Percentiles rank a stretch among this genome's conserved stretches.
These are phyloP conservation scores for Poecile montanus DNA, from an alignment of 2,797 vertebrate genomes.

Conservation along the genomic window DNA sequence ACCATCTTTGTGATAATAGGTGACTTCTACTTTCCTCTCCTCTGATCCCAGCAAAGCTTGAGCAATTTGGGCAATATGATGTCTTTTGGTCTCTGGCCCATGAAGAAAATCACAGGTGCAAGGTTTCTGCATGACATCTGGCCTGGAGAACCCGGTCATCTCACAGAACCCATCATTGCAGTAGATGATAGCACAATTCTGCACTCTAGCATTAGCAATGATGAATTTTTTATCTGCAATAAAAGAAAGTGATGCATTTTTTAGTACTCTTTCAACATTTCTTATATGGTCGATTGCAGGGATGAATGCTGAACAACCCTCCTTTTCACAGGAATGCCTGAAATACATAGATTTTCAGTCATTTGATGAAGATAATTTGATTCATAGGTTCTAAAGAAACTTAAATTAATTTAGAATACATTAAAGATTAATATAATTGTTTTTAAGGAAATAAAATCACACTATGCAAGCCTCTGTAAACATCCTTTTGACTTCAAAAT, in stretches of 20 bases:
- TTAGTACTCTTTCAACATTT: constrained; percentile 61
- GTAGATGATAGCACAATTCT: constrained; percentile 99
- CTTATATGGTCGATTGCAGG: neutral
- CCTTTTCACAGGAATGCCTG: neutral
- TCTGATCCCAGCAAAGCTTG: constrained; percentile 93
- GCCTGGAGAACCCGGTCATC: constrained; percentile 97
- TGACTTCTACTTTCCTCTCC: constrained; percentile 96
- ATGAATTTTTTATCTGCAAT: constrained; percentile 97
- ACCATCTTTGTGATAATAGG: constrained; percentile 98
- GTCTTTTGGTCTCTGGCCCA: constrained; percentile 89
- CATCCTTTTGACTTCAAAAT: neutral
- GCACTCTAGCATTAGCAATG: constrained; percentile 97
- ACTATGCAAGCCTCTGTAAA: neutral
- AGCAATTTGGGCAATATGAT: constrained; percentile 90
- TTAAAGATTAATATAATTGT: neutral
- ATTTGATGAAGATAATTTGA: neutral
- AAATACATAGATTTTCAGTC: constrained; percentile 13
- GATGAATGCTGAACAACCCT: constrained; percentile 2
- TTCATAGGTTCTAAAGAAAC: neutral
- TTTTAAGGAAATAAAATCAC: neutral
- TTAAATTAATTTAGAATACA: neutral
- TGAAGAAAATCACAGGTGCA: constrained; percentile 98
- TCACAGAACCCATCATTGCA: constrained; percentile 99
- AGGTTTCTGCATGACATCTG: constrained; percentile 98
- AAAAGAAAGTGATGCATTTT: constrained; percentile 69